Percentiles rank a stretch among this genome's conserved stretches.
Conservation (phyloP, 2,113 vertebrate genomes). For the Pedetes capensis region DNA sequence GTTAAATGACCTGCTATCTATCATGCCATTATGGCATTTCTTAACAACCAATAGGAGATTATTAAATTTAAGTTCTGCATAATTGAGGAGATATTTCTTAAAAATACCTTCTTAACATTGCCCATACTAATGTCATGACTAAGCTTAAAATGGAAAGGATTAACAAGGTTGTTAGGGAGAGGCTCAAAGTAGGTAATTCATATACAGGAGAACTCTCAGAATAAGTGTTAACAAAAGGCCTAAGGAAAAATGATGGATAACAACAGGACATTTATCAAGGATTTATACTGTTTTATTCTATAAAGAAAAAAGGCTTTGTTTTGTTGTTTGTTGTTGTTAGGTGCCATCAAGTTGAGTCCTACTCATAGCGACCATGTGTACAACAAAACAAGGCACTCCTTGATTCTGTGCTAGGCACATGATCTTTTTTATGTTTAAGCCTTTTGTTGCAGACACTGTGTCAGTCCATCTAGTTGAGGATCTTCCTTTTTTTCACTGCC, state of each 20-base stretch:
- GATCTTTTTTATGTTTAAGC: too few species aligned
- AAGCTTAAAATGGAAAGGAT: background rate
- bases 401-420: too few species aligned
- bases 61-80: background rate
- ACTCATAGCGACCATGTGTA: too few species aligned
- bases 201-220: background rate
- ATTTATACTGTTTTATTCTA: background rate
- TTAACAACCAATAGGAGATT: background rate
- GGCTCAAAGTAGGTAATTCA: background rate
- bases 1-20: background rate
- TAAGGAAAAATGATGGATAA: background rate
- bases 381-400: too few species aligned
- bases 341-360: too few species aligned
- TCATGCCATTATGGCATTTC: background rate
- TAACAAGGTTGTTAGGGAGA: background rate
- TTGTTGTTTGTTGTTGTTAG: too few species aligned
- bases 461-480: too few species aligned
- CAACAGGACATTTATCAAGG: background rate
- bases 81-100: conserved; percentile 30
- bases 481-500: too few species aligned
- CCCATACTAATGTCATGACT: background rate
- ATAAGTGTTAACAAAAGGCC: background rate
- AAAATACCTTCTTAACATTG: background rate
- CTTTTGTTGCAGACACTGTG: too few species aligned
- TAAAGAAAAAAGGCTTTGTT: background rate